A percentile compares a stretch with the other conserved stretches of the same genome.
phyloP scores from a whole-genome alignment of 2,797 vertebrate genomes.

The Ataeniobius toweri region DNA sequence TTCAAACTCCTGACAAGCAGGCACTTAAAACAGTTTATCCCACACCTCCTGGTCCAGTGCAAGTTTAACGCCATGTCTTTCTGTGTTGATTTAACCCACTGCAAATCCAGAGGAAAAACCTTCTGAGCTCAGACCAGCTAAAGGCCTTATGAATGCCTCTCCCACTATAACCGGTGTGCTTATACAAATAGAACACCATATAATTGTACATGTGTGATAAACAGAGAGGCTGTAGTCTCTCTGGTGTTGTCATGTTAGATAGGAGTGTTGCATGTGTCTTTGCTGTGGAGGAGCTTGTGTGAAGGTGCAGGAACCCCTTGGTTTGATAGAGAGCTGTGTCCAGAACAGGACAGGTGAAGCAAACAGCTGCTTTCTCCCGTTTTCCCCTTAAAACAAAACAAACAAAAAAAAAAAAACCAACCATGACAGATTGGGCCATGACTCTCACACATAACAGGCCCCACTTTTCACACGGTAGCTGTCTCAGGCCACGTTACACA shows the following conservation, averaged over 20 bases:
- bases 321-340: conserved; percentile 76
- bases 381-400: conserved; percentile 54
- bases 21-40: conserved; percentile 32
- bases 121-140: conserved; percentile 3
- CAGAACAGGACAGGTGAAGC: conserved; percentile 79
- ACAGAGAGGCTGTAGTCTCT: conserved; percentile 59
- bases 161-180: conserved; percentile 41
- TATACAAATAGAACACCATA: conserved; percentile 66
- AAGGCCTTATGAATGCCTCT: conserved; percentile 53
- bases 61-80: conserved; percentile 3
- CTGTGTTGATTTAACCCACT: conserved; percentile 35
- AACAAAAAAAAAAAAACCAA: conserved; percentile 42
- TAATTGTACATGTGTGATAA: conserved; percentile 72
- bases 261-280: conserved; percentile 65
- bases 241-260: conserved; percentile 70
- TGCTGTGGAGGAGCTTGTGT: conserved; percentile 54
- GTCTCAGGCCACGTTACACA: conserved; percentile 75
- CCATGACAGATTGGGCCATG: conserved; percentile 75
- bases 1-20: conserved; percentile 45
- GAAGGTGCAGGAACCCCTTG: conserved; percentile 47
- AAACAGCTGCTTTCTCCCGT: conserved; percentile 75
- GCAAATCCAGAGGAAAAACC: conserved; percentile 20
- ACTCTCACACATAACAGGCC: conserved; percentile 68
- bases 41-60: conserved; percentile 23
- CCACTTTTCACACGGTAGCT: conserved; percentile 78